phyloP scores from a whole-genome alignment of 2,797 vertebrate species.

The Phrynocephalus vlangalii region DNA sequence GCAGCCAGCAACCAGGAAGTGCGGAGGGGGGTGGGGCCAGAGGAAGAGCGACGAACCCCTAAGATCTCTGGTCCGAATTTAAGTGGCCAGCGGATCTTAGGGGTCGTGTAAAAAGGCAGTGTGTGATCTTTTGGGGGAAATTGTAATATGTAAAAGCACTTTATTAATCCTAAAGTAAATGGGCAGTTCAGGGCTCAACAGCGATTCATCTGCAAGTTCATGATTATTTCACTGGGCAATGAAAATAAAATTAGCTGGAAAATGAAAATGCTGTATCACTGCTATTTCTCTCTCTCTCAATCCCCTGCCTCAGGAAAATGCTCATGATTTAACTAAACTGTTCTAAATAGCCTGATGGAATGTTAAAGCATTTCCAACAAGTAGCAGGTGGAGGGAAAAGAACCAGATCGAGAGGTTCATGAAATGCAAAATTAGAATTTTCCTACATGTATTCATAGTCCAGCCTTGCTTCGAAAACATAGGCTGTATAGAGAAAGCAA shows the following conservation, averaged over 20 bases:
- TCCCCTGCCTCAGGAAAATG: conserved; percentile 1
- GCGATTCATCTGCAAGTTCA: conserved; percentile 8
- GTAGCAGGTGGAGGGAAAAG: not conserved
- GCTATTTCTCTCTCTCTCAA: conserved; percentile 1
- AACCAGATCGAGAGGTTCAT: not conserved
- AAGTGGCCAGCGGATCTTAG: no score
- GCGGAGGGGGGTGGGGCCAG: no score
- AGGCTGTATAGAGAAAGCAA: not conserved
- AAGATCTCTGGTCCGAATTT: no score
- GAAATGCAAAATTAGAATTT: conserved; percentile 4
- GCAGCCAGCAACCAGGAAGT: no score
- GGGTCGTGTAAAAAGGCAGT: no score
- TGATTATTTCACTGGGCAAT: not conserved
- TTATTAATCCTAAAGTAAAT: conserved; percentile 34
- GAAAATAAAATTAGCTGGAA: conserved; percentile 27
- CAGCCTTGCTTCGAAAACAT: not conserved
- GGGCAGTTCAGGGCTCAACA: conserved; percentile 29
- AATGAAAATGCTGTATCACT: not conserved
- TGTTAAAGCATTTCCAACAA: not conserved
- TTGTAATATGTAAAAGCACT: conserved; percentile 37
- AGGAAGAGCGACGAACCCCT: no score
- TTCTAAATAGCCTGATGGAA: conserved; percentile 16
- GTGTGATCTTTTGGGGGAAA: conserved; percentile 18
- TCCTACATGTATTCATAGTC: not conserved
- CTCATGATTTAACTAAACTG: not conserved